Evolutionary conservation across 1,140 invertebrate genomes (phyloP), one percentile per base, ranked within the genome.

Genomic region (Wasmannia auropunctata): DNA sequence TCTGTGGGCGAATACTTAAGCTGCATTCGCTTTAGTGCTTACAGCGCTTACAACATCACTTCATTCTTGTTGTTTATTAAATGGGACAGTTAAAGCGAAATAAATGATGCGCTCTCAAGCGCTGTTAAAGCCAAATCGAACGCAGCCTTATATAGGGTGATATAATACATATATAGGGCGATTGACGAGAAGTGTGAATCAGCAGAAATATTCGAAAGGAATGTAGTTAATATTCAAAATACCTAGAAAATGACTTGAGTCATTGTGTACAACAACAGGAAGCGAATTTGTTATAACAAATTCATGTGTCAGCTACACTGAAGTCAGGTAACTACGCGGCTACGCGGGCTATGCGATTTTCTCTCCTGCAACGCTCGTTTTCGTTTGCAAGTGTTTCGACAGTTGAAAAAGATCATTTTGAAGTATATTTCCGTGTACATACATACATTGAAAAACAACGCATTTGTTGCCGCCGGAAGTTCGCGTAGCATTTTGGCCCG

Each of bases 381-480:
- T 56, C 37, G 10, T 40, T n/a, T n/a, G 8, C 8, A 80, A 67
- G 25, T 72, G 37, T 72, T 81, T 70, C 40, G 79, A 28, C 37
- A 43, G 25, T 70, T 56, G 19, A 72, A 43, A 81, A 34, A 81
- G 51, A 56, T 81, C 37, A 22, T 72, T 10, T 70, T 40, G 19
- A 10, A 81, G 34, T 70, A 43, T 8, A 81, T 16, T 54, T 72
- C 43, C 34, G 49, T 3, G 22, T 14, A 69, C 8, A 60, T n/a
- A n/a, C n/a, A n/a, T n/a, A 2, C 34, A 34, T 14, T 34, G 25
- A n/a, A 67, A 46, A 51, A 69, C 43, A 80, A 54, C 43, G 25
- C 5, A 43, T 81, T 70, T 22, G 37, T 43, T 72, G 11, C 37
- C 65, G 37, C 34, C 65, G 79, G 79, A 81, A 72, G 7, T 72